A percentile compares a stretch with the other conserved stretches of the same genome.
Evolutionary conservation across 1,140 invertebrate genomes (phyloP).

Genomic region (Psix sp.): DNA sequence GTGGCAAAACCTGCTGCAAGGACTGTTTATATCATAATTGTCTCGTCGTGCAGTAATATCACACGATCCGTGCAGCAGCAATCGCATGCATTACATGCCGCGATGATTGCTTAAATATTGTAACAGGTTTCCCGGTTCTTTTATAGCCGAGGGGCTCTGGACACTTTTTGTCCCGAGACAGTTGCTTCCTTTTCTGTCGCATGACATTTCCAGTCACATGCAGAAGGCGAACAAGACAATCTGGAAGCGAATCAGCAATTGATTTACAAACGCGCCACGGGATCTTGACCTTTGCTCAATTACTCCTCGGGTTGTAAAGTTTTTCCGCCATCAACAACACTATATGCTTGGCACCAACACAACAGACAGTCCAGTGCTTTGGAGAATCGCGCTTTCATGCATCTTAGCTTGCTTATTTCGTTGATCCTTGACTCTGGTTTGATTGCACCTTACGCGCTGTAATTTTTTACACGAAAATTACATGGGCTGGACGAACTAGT

Average conservation of each 20-base stretch:
- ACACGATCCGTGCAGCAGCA: slow-evolving; percentile 7
- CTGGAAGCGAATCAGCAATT: too few relatives aligned
- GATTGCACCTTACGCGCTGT: slow-evolving; percentile 17
- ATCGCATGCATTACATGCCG: slow-evolving; percentile 16
- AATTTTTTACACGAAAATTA: too few relatives aligned
- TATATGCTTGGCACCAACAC: too few relatives aligned
- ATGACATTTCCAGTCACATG: too few relatives aligned
- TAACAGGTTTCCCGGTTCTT: slow-evolving; percentile 14
- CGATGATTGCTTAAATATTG: slow-evolving; percentile 27
- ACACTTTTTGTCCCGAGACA: neutral
- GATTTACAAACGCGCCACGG: slow-evolving; percentile 8
- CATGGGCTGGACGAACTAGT: too few relatives aligned
- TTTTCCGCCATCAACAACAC: slow-evolving; percentile 23
- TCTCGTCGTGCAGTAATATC: slow-evolving; percentile 11
- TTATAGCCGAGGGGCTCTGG: slow-evolving; percentile 8
- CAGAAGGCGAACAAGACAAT: too few relatives aligned
- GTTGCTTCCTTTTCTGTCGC: neutral
- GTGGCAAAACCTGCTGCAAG: slow-evolving; percentile 7
- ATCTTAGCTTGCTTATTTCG: slow-evolving; percentile 21
- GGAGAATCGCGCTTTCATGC: slow-evolving; percentile 24
- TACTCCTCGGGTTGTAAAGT: slow-evolving; percentile 28
- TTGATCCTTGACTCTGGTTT: slow-evolving; percentile 11
- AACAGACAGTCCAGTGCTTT: slow-evolving; percentile 12
- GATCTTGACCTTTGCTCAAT: slow-evolving; percentile 39
- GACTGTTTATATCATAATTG: slow-evolving; percentile 31